A percentile compares a stretch with the other conserved stretches of the same genome.
phyloP scores from a whole-genome alignment of 2,113 vertebrate species.

The Brachyhypopomus gauderio region DNA sequence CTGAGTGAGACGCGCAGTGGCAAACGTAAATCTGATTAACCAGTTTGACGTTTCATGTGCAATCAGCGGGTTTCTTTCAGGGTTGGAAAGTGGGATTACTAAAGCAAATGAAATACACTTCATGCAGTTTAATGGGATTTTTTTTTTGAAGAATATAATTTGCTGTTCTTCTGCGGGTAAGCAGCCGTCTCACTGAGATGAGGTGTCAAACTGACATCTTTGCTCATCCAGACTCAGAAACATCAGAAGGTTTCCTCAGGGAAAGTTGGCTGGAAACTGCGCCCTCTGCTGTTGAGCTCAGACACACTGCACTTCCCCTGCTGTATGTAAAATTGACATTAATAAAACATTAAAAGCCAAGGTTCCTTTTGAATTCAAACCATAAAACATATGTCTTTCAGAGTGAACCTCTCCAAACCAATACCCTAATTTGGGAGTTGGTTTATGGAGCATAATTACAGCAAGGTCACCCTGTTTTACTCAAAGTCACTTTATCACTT shows the following conservation, averaged over 20 bases:
- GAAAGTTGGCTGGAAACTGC: conserved; percentile 13
- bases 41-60: conserved; percentile 39
- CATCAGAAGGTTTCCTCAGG: not conserved
- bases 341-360: conserved; percentile 39
- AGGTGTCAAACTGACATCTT: conserved; percentile 20
- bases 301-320: not conserved
- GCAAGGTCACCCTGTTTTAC: conserved; percentile 86
- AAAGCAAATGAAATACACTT: conserved; percentile 39
- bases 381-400: conserved; percentile 61
- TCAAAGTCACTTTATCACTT: conserved; percentile 86
- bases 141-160: not conserved
- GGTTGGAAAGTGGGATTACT: conserved; percentile 35
- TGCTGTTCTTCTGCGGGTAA: conserved; percentile 12
- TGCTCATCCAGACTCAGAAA: conserved; percentile 20
- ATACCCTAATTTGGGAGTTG: conserved; percentile 81
- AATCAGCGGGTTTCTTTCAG: conserved; percentile 29
- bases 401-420: conserved; percentile 57
- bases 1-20: conserved; percentile 13
- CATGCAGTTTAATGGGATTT: conserved; percentile 22
- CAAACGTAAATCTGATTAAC: conserved; percentile 44
- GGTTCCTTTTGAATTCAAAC: conserved; percentile 39
- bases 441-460: conserved; percentile 84
- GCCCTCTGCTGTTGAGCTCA: conserved; percentile 47
- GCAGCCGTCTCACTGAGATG: conserved; percentile 12
- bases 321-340: conserved; percentile 29